Evolutionary conservation across 1,140 invertebrate species (phyloP), one percentile per base, ranked within the genome.

Genomic region (Copidosoma floridanum): DNA sequence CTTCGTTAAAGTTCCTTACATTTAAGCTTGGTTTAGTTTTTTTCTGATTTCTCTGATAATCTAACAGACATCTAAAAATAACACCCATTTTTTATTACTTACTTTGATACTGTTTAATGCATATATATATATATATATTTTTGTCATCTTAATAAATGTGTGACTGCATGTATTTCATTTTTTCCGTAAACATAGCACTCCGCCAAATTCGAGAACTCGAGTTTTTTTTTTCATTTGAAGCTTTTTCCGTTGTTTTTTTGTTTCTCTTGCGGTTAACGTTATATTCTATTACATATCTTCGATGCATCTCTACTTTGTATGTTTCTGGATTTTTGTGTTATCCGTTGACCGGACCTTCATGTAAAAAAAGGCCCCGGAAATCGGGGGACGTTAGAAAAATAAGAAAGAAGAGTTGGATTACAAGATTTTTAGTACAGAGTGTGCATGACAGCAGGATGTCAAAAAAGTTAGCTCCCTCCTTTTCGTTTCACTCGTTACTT

Each of bases 21-120:
- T 65, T 69, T 69, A 72, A 73, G 66, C 64, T 67, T 76, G 46
- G 14, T 73, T 73, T 70, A 71, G 64, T n/a, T n/a, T 32, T 55
- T 67, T 71, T 73, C 69, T 73, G 67, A 64, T 75, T 73, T n/a
- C n/a, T n/a, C 70, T 70, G 70, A 72, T 76, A 74, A 74, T 76
- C 73, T 76, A 77, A 76, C 70, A 77, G 71, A 77, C 75, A 77
- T 77, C 75, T 76, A 77, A 76, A 77, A 77, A 76, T 77, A 76
- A 77, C 74, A 77, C 71, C 72, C 70, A 77, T 74, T 77, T 75
- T 66, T 73, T 76, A 73, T 66, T 75, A 72, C 68, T 70, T 61
- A 55, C 18, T 40, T 41, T 5, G 38, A 32, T 32, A 73, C 65
- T n/a, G n/a, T n/a, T n/a, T n/a, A n/a, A n/a, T n/a, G n/a, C n/a